Conservation (phyloP, 2,888 invertebrate species). For the Acanthococcus lagerstroemiae region DNA sequence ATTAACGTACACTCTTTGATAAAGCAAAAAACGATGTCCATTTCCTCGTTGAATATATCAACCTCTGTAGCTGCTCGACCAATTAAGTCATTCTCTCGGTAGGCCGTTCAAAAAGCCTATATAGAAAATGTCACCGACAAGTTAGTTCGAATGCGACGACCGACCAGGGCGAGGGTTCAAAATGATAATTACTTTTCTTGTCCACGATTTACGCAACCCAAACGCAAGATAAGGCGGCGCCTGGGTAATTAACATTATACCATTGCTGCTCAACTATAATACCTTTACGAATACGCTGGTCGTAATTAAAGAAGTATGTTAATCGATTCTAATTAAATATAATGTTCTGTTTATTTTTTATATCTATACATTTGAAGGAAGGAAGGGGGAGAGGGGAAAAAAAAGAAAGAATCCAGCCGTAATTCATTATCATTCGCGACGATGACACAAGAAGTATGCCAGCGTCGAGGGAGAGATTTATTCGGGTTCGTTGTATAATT, state of each 20-base stretch:
- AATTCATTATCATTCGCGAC: neutral
- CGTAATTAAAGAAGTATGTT: constrained; percentile 6
- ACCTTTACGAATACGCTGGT: neutral
- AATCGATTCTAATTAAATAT: constrained; percentile 6
- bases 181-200: neutral
- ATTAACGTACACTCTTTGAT: too few species aligned
- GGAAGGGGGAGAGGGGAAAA: too few species aligned
- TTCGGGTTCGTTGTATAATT: neutral
- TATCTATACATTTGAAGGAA: too few species aligned
- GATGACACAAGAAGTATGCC: constrained; percentile 3
- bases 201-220: neutral
- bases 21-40: too few species aligned
- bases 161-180: neutral
- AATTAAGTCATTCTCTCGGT: too few species aligned
- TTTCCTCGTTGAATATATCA: too few species aligned
- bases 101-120: too few species aligned
- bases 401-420: too few species aligned
- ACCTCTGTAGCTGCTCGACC: too few species aligned
- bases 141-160: neutral
- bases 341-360: neutral
- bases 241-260: neutral
- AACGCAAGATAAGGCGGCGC: neutral
- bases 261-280: neutral
- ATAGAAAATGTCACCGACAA: too few species aligned
- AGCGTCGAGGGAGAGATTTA: neutral